Percentiles rank a stretch among this genome's conserved stretches.
Conservation (phyloP, 2,113 vertebrate genomes). For the Vulpes vulpes region DNA sequence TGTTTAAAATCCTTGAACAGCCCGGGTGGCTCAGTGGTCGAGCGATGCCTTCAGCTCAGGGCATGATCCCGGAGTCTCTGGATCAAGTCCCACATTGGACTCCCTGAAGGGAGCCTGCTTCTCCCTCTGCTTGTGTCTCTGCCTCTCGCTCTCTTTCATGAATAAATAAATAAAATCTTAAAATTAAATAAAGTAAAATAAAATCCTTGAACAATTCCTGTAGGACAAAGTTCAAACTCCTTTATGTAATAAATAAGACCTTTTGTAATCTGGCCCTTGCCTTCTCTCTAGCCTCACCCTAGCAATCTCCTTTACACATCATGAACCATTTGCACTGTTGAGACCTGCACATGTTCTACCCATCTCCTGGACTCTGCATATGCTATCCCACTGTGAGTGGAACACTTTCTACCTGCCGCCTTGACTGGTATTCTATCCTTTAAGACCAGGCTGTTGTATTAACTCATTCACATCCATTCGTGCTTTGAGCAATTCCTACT, state of each 20-base stretch:
- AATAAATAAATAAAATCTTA: no score
- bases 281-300: not conserved
- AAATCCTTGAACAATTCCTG: constrained; percentile 26
- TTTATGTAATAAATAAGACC: not conserved
- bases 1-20: constrained; percentile 5
- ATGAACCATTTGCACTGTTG: not conserved
- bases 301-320: not conserved
- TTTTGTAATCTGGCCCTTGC: constrained; percentile 36
- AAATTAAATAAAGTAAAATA: not conserved
- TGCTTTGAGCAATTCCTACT: constrained; percentile 11
- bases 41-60: no score
- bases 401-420: not conserved
- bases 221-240: not conserved
- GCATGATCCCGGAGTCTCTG: no score
- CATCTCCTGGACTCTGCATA: not conserved
- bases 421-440: constrained; percentile 28
- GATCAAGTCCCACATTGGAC: no score
- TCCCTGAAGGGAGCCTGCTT: no score
- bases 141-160: no score
- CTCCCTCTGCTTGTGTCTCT: no score
- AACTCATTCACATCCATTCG: not conserved
- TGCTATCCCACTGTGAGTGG: not conserved
- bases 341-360: not conserved
- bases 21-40: no score
- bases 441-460: not conserved